A percentile compares a stretch with the other conserved stretches of the same genome.
These are phyloP conservation scores for Pogonocichla stellata DNA, from an alignment of 2,113 vertebrate species.

Conservation along the genomic window DNA sequence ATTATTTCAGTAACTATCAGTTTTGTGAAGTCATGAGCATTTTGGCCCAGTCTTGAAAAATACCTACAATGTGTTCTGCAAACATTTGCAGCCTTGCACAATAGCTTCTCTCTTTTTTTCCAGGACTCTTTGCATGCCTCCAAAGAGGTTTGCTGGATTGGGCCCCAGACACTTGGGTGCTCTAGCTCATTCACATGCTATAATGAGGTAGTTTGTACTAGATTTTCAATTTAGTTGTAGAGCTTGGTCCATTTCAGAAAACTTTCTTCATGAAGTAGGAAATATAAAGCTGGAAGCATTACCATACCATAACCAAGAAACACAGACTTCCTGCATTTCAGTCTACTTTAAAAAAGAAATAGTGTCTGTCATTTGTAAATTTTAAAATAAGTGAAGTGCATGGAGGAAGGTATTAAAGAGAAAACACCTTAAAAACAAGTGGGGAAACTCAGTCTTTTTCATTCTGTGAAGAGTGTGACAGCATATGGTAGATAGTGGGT, in stretches of 20 bases:
- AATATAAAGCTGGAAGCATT: neutral
- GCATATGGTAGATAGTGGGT: conserved; percentile 39
- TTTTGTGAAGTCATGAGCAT: neutral
- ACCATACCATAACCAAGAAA: neutral
- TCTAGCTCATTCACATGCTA: neutral
- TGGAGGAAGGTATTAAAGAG: neutral
- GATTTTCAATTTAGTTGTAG: neutral
- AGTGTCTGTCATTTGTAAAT: neutral
- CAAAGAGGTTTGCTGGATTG: neutral
- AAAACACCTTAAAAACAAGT: conserved; percentile 44
- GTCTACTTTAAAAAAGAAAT: neutral
- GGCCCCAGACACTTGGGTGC: neutral
- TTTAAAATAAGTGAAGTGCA: neutral
- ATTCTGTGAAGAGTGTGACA: conserved; percentile 46
- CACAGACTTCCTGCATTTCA: neutral
- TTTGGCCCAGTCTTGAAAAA: neutral
- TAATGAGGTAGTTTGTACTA: neutral
- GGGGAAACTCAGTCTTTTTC: conserved; percentile 23
- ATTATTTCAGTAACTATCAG: neutral
- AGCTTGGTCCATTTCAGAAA: neutral
- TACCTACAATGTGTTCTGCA: neutral
- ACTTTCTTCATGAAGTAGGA: neutral
- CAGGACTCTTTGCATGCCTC: neutral
- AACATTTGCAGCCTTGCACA: neutral
- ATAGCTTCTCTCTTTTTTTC: neutral